phyloP scores from a whole-genome alignment of 2,113 vertebrate species.

The Cynoglossus semilaevis region DNA sequence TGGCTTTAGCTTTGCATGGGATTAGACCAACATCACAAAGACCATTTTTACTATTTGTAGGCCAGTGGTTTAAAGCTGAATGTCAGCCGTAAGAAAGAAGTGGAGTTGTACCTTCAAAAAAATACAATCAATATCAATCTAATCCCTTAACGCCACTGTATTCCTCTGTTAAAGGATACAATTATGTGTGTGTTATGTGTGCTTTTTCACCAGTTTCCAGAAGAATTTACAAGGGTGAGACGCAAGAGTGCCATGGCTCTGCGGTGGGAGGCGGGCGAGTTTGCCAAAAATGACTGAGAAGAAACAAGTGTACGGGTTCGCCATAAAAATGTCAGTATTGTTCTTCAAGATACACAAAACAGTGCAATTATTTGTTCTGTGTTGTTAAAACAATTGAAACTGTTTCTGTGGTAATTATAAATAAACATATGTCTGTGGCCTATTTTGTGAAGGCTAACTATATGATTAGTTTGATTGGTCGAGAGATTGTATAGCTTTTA shows the following conservation, averaged over 20 bases:
- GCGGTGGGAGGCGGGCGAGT: conserved; percentile 77
- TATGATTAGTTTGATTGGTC: no score
- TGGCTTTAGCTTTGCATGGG: no score
- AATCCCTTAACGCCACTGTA: no score
- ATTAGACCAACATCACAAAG: no score
- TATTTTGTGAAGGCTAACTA: no score
- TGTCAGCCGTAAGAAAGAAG: no score
- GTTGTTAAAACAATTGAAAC: conserved; percentile 48
- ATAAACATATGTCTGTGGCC: no score
- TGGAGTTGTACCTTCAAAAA: no score
- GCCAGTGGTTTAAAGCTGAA: no score
- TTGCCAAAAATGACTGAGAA: conserved; percentile 66
- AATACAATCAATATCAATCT: no score
- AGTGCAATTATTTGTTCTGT: conserved; percentile 58
- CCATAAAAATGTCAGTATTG: conserved; percentile 30
- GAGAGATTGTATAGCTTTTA: no score
- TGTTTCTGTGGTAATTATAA: conserved; percentile 63
- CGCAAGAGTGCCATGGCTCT: conserved; percentile 80
- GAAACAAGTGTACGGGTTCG: conserved; percentile 11
- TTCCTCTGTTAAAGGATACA: conserved; percentile 47
- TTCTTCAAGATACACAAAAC: conserved; percentile 43
- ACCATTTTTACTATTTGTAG: no score
- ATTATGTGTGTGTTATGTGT: neutral
- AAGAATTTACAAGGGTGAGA: conserved; percentile 60
- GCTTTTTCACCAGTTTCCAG: conserved; percentile 65